A percentile compares a stretch with the other conserved stretches of the same genome.
Conservation (phyloP, 2,797 vertebrate genomes). For the Pangasius macronema region DNA sequence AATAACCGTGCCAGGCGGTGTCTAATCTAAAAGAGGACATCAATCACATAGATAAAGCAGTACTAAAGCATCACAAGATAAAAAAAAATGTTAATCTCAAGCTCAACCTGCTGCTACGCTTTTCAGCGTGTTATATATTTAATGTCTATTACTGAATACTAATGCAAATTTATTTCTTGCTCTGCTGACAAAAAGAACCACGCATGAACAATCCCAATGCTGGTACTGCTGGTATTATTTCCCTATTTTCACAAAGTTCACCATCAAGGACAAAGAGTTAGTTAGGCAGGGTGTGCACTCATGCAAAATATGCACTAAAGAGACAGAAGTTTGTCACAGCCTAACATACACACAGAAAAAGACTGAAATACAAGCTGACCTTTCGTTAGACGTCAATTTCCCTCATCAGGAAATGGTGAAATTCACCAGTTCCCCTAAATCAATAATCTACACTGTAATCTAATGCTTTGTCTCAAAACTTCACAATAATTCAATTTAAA, state of each 20-base stretch:
- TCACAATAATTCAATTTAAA: conserved; percentile 16
- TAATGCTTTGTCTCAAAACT: conserved; percentile 21
- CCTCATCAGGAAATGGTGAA: conserved; percentile 1
- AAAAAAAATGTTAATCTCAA: neutral
- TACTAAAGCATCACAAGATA: conserved; percentile 4
- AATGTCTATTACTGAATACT: neutral
- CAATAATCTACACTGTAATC: conserved; percentile 8
- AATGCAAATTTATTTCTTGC: neutral
- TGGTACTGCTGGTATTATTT: neutral
- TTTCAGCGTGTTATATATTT: neutral
- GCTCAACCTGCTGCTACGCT: neutral
- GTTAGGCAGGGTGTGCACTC: neutral
- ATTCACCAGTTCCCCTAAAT: conserved; percentile 9
- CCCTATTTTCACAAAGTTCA: neutral
- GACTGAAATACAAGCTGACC: neutral
- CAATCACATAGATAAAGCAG: conserved; percentile 26
- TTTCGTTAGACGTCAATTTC: neutral
- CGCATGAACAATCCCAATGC: neutral
- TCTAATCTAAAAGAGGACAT: conserved; percentile 43
- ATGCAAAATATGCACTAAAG: conserved; percentile 4
- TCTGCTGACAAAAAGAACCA: conserved; percentile 17
- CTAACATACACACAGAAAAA: neutral
- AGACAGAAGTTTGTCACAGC: neutral
- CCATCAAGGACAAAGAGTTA: neutral
- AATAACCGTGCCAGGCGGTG: neutral